Percentiles rank a stretch among this genome's conserved stretches.
phyloP scores from a whole-genome alignment of 1,140 invertebrate genomes.

The Lepidostoma basale region DNA sequence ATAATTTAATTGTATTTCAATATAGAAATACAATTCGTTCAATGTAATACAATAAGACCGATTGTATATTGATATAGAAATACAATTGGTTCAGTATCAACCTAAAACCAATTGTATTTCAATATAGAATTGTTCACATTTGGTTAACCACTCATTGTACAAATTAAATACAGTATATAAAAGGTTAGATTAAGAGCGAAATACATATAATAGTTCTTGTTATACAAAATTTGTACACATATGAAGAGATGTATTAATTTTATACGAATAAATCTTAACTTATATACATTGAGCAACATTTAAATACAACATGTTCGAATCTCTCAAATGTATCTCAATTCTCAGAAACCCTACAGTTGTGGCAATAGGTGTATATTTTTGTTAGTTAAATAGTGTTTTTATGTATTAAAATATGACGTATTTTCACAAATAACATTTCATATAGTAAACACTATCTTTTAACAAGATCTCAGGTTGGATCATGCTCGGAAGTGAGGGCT shows the following conservation, averaged over 20 bases:
- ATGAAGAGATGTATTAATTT: neutral
- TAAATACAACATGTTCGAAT: neutral
- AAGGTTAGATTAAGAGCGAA: no score
- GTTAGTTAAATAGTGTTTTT: neutral
- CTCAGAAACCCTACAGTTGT: neutral
- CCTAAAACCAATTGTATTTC: no score
- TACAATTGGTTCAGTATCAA: no score
- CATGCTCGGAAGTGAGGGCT: conserved; percentile 14
- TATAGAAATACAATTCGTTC: no score
- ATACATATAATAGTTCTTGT: no score
- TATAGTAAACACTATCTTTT: conserved; percentile 8
- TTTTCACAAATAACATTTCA: neutral
- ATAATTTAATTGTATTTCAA: no score
- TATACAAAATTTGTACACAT: neutral
- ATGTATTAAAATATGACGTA: neutral
- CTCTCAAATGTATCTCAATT: neutral
- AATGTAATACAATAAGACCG: no score
- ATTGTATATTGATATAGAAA: no score
- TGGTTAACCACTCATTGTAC: no score
- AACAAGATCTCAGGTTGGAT: conserved; percentile 26
- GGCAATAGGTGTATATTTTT: neutral
- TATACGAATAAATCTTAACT: neutral
- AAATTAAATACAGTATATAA: no score
- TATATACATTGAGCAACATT: neutral
- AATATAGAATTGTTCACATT: no score